Conservation (phyloP, 1,140 invertebrate species). For the Orius laevigatus region DNA sequence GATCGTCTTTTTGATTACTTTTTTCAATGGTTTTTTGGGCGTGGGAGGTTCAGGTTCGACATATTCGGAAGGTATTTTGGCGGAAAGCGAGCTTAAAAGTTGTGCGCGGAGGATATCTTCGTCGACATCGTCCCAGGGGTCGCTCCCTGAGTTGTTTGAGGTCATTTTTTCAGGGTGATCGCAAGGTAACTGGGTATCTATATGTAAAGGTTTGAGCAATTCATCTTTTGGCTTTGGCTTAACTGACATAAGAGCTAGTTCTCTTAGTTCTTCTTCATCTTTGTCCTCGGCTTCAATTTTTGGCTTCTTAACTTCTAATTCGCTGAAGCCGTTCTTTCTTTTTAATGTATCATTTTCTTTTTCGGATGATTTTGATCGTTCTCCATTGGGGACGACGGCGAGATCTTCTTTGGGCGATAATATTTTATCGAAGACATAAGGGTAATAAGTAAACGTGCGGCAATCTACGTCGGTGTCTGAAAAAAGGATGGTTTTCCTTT, state of each 20-base stretch:
- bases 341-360: no score
- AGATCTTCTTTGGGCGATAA: no score
- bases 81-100: conserved; percentile 8
- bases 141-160: background rate
- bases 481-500: no score
- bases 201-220: background rate
- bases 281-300: background rate
- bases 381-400: no score
- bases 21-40: background rate
- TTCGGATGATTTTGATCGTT: no score
- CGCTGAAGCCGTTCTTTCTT: no score
- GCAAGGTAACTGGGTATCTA: background rate
- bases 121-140: conserved; percentile 14
- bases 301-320: background rate
- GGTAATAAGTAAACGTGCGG: no score
- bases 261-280: conserved; percentile 2
- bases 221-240: conserved; percentile 4
- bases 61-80: background rate
- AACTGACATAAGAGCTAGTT: conserved; percentile 4
- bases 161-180: background rate
- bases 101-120: conserved; percentile 15
- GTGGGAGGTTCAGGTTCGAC: background rate
- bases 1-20: conserved; percentile 3
- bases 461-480: no score
- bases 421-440: no score